Percentiles rank a stretch among this genome's conserved stretches.
These are phyloP conservation scores for Heteromyza rotundicornis DNA, from an alignment of 2,888 invertebrate genomes.

Conservation along the genomic window DNA sequence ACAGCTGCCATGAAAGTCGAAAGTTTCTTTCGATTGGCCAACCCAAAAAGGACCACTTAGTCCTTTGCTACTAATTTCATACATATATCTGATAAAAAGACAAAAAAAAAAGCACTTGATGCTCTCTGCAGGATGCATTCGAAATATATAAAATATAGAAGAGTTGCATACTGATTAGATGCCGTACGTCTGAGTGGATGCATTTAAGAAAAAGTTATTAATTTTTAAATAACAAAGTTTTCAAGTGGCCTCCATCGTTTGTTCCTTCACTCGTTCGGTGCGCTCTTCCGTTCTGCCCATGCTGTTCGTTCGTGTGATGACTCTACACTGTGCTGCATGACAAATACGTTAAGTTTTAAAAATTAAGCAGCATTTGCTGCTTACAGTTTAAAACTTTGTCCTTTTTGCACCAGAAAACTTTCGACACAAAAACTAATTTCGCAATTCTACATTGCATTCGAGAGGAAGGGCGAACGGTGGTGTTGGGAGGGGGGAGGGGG, in stretches of 20 bases:
- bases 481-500: too few relatives aligned
- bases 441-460: conserved; percentile 43
- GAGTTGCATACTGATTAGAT: background rate
- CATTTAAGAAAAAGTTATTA: conserved; percentile 34
- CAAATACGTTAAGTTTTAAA: conserved; percentile 53
- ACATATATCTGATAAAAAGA: too few relatives aligned
- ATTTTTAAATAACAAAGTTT: conserved; percentile 41
- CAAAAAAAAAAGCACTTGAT: too few relatives aligned
- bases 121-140: too few relatives aligned
- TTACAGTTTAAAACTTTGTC: conserved; percentile 42
- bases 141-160: too few relatives aligned
- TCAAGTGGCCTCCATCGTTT: conserved; percentile 10
- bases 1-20: too few relatives aligned
- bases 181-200: conserved; percentile 15
- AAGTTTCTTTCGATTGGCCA: too few relatives aligned
- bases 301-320: background rate
- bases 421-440: conserved; percentile 55
- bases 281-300: background rate
- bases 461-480: too few relatives aligned
- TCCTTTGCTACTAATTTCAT: too few relatives aligned
- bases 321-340: conserved; percentile 41
- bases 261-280: too few relatives aligned
- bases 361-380: conserved; percentile 51
- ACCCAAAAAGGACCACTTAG: too few relatives aligned
- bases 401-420: conserved; percentile 42